These are phyloP conservation scores for Macroteleia sp. DNA, from an alignment of 2,888 invertebrate genomes.

Conservation along the genomic window DNA sequence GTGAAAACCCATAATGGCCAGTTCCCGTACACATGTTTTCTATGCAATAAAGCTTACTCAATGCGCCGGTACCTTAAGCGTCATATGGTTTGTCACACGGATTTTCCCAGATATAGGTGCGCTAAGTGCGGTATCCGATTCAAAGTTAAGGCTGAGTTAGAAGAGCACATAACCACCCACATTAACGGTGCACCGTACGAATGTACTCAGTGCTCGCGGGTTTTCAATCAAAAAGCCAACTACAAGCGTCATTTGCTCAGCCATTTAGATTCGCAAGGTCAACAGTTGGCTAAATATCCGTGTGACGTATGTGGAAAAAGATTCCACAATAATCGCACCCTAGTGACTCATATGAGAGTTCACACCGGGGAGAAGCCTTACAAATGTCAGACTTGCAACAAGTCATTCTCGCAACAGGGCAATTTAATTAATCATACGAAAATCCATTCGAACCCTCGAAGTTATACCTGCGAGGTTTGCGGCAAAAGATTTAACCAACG, in stretches of 20 bases:
- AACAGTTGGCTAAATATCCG: constrained; percentile 85
- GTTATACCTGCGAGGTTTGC: constrained; percentile 80
- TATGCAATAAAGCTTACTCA: constrained; percentile 79
- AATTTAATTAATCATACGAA: constrained; percentile 79
- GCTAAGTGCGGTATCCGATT: constrained; percentile 79
- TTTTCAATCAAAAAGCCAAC: constrained; percentile 80
- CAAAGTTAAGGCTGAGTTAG: constrained; percentile 75
- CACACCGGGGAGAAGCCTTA: constrained; percentile 87
- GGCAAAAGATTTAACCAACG: constrained; percentile 81
- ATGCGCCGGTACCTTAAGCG: constrained; percentile 79
- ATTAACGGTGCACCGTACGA: constrained; percentile 73
- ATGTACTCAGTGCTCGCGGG: constrained; percentile 77
- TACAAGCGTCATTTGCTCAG: constrained; percentile 79
- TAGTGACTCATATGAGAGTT: constrained; percentile 86
- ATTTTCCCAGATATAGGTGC: constrained; percentile 79
- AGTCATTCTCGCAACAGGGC: constrained; percentile 84
- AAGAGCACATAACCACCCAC: constrained; percentile 72
- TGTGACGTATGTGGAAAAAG: constrained; percentile 86
- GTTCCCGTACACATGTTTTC: constrained; percentile 85
- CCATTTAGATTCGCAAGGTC: constrained; percentile 78
- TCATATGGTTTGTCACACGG: constrained; percentile 81
- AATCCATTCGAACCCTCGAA: constrained; percentile 80
- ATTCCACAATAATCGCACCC: constrained; percentile 86
- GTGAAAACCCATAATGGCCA: constrained; percentile 86
- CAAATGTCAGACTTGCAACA: constrained; percentile 85